Percentiles rank a stretch among this genome's conserved stretches.
Evolutionary conservation across 2,113 vertebrate genomes (phyloP).

Genomic region (Hippopotamus amphibius): DNA sequence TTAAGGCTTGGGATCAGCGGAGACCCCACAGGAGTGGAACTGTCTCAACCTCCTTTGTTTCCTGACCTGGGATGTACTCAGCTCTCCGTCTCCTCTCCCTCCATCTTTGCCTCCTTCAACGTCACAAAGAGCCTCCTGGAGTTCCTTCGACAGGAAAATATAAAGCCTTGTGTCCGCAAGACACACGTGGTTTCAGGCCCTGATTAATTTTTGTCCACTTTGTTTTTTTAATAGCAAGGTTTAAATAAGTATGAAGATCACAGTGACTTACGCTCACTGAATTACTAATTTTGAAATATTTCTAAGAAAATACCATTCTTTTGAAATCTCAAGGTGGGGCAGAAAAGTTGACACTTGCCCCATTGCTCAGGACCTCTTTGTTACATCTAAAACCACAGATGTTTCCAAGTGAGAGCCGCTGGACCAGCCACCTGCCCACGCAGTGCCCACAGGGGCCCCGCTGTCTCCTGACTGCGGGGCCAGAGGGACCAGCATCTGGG

Average conservation of each 20-base stretch:
- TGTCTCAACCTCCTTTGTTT: background rate
- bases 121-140: accelerated
- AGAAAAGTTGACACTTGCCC: background rate
- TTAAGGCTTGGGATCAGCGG: background rate
- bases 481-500: background rate
- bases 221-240: background rate
- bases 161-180: accelerated
- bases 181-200: accelerated
- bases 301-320: background rate
- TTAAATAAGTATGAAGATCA: background rate
- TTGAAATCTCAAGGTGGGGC: background rate
- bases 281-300: background rate
- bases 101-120: background rate
- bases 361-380: background rate
- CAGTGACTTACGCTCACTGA: accelerated
- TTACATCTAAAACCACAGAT: background rate
- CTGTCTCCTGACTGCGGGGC: accelerated
- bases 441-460: accelerated
- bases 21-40: background rate
- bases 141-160: background rate
- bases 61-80: accelerated
- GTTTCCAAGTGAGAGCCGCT: background rate
- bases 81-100: accelerated
- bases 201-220: background rate
- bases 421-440: background rate